Conservation (phyloP, 2,797 vertebrate species). For the Graptemys geographica region DNA sequence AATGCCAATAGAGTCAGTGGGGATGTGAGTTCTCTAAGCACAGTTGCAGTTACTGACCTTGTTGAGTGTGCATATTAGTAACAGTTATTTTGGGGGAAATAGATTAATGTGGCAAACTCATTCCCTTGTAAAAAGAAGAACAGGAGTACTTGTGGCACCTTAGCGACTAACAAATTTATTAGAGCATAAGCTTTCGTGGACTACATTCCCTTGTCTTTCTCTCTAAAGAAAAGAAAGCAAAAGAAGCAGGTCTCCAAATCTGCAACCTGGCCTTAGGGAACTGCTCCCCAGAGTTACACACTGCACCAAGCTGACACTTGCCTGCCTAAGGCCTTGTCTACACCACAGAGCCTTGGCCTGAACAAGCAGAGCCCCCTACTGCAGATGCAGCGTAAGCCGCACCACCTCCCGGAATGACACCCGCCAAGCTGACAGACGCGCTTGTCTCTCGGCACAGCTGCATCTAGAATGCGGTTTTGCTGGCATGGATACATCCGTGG, state of each 20-base stretch:
- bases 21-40: background rate
- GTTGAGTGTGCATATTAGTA: background rate
- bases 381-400: background rate
- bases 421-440: background rate
- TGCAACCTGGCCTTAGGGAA: background rate
- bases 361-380: background rate
- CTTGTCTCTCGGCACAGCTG: background rate
- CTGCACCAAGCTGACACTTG: too few species aligned
- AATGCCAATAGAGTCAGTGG: background rate
- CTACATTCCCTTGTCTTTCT: background rate
- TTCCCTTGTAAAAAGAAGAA: background rate
- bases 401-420: too few species aligned
- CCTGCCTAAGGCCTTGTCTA: background rate
- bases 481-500: rapidly evolving
- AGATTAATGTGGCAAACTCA: background rate
- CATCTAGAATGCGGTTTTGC: background rate
- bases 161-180: too few species aligned
- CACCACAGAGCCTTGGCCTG: background rate
- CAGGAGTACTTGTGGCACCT: too few species aligned
- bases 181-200: too few species aligned
- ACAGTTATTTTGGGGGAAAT: background rate
- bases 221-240: background rate
- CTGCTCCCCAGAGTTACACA: background rate
- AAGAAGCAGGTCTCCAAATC: background rate
- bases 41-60: background rate